These are phyloP conservation scores for Anolis carolinensis DNA, from an alignment of 2,113 vertebrate species.

Conservation along the genomic window DNA sequence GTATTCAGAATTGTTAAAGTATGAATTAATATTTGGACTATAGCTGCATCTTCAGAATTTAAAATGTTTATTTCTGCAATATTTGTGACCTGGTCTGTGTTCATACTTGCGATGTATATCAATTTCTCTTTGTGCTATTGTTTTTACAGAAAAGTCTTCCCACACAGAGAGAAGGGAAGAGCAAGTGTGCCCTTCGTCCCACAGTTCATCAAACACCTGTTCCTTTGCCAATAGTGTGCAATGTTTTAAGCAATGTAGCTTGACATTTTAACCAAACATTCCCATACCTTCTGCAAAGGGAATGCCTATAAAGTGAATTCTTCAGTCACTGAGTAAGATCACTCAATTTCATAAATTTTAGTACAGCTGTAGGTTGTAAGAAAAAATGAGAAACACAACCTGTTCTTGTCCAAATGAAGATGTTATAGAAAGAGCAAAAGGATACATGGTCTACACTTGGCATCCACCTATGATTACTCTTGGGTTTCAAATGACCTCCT, in stretches of 20 bases:
- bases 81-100: conserved; percentile 19
- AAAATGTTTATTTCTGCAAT: conserved; percentile 39
- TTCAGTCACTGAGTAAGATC: background rate
- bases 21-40: conserved; percentile 49
- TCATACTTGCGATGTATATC: conserved; percentile 1
- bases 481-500: conserved; percentile 76
- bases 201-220: conserved; percentile 28
- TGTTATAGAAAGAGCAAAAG: conserved; percentile 44
- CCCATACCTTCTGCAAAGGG: conserved; percentile 19
- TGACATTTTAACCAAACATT: conserved; percentile 32
- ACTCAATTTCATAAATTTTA: conserved; percentile 41
- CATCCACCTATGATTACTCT: conserved; percentile 74
- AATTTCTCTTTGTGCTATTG: conserved; percentile 63
- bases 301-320: background rate
- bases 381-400: conserved; percentile 31
- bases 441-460: conserved; percentile 57
- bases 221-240: conserved; percentile 28
- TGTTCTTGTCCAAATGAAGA: conserved; percentile 40
- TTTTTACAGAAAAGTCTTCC: conserved; percentile 45
- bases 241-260: conserved; percentile 11
- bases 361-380: conserved; percentile 43
- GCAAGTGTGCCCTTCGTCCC: conserved; percentile 1
- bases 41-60: conserved; percentile 33
- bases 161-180: conserved; percentile 24
- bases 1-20: conserved; percentile 65